Conservation (phyloP, 2,888 invertebrate genomes). For the Oscheius sp. region DNA sequence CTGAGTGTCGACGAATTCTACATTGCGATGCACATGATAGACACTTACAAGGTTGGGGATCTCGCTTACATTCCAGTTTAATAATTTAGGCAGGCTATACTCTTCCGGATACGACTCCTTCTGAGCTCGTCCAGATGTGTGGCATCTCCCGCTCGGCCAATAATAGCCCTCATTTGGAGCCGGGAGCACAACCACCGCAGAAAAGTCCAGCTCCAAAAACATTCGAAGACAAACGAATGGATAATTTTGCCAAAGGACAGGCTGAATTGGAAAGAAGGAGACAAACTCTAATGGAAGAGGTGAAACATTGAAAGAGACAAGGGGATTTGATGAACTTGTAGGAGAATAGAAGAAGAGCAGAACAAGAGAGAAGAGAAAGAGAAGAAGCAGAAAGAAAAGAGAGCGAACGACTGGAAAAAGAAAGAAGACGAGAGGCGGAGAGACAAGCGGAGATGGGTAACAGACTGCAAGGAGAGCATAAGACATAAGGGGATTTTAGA, state of each 20-base stretch:
- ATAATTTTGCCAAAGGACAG: constrained; percentile 97
- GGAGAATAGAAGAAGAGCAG: constrained; percentile 77
- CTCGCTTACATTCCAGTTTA: not conserved
- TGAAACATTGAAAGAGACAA: too few species aligned
- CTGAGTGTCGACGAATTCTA: constrained; percentile 97
- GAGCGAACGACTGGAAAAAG: constrained; percentile 78
- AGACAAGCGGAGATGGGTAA: constrained; percentile 49
- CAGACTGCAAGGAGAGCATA: constrained; percentile 1
- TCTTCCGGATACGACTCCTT: constrained; percentile 87
- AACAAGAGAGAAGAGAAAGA: constrained; percentile 76
- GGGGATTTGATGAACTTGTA: too few species aligned
- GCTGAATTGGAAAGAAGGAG: constrained; percentile 92
- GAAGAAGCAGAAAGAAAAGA: constrained; percentile 93
- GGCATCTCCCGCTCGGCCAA: constrained; percentile 52
- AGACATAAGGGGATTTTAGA: constrained; percentile 29
- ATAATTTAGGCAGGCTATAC: constrained; percentile 84
- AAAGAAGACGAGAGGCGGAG: constrained; percentile 65
- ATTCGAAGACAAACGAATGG: constrained; percentile 92
- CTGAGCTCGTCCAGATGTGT: constrained; percentile 75
- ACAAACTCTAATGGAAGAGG: constrained; percentile 87
- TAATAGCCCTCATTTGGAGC: constrained; percentile 47
- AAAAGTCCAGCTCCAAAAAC: constrained; percentile 64
- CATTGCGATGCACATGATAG: constrained; percentile 94
- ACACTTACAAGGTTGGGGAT: constrained; percentile 75
- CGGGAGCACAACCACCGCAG: constrained; percentile 65